Conservation (phyloP, 2,113 vertebrate genomes). For the Vanacampus margaritifer region DNA sequence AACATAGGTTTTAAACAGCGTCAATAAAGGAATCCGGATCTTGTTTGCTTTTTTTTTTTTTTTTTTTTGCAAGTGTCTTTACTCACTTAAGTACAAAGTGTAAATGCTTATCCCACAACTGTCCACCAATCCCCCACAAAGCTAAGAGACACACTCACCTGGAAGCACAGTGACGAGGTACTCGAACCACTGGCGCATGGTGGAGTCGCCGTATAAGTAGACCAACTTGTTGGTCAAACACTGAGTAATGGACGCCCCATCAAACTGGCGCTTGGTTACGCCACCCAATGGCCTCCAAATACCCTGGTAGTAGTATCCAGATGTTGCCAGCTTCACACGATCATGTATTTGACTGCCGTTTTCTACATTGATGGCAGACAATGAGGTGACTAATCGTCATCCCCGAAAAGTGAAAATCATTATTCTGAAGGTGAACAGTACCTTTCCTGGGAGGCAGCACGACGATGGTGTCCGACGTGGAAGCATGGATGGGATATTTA, state of each 20-base stretch:
- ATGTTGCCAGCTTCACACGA: slow-evolving; percentile 57
- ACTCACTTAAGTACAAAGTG: too few species aligned
- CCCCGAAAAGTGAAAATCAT: background rate
- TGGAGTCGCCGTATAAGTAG: slow-evolving; percentile 92
- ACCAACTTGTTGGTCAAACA: slow-evolving; percentile 88
- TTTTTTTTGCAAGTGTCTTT: too few species aligned
- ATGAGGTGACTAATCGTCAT: too few species aligned
- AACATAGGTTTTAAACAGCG: too few species aligned
- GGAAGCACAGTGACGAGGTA: slow-evolving; percentile 83
- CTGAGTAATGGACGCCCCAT: slow-evolving; percentile 72
- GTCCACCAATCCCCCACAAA: too few species aligned
- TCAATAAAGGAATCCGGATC: too few species aligned
- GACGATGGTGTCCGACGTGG: too few species aligned
- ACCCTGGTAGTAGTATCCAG: slow-evolving; percentile 86
- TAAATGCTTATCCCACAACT: too few species aligned
- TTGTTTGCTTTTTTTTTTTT: too few species aligned
- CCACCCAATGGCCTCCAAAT: slow-evolving; percentile 77
- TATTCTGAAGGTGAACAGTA: slow-evolving; percentile 43
- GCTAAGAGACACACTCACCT: slow-evolving; percentile 67
- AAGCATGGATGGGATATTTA: slow-evolving; percentile 81
- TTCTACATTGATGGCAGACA: slow-evolving; percentile 26
- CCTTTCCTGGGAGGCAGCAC: slow-evolving; percentile 78
- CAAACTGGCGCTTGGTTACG: slow-evolving; percentile 74
- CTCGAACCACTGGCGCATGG: slow-evolving; percentile 94
- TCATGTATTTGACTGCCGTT: slow-evolving; percentile 39